These are phyloP conservation scores for Acipenser ruthenus DNA, from an alignment of 2,797 vertebrate genomes.

Conservation along the genomic window DNA sequence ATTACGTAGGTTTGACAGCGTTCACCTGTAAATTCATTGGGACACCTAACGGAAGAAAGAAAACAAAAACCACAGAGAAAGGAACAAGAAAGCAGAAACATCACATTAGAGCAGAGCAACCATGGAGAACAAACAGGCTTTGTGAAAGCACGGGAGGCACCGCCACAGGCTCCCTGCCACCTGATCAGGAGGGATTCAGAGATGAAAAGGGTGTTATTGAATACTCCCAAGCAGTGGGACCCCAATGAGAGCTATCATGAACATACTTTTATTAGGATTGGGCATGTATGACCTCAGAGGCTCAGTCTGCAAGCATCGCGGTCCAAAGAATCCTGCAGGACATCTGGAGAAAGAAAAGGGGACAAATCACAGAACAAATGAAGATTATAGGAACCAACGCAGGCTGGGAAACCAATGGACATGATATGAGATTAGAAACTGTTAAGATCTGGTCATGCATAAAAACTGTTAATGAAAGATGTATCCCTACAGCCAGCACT, in stretches of 20 bases:
- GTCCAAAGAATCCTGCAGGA: constrained; percentile 91
- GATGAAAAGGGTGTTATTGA: constrained; percentile 6
- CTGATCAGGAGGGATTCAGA: constrained; percentile 33
- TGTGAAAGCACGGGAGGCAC: constrained; percentile 40
- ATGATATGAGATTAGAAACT: no score
- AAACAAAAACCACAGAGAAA: constrained; percentile 78
- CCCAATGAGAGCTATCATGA: constrained; percentile 50
- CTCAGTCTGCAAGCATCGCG: constrained; percentile 90
- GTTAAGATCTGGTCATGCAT: no score
- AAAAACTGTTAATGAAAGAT: no score
- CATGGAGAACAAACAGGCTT: constrained; percentile 55
- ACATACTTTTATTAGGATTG: constrained; percentile 97
- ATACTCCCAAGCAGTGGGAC: constrained; percentile 35
- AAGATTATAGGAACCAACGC: constrained; percentile 8
- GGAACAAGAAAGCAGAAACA: constrained; percentile 81
- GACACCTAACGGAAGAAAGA: constrained; percentile 91
- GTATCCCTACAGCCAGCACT: no score
- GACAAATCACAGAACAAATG: constrained; percentile 76
- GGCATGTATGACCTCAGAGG: constrained; percentile 91
- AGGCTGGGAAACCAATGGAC: no score
- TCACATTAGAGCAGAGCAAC: constrained; percentile 67
- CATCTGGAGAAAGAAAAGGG: constrained; percentile 93
- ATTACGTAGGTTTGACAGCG: constrained; percentile 99
- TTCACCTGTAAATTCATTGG: constrained; percentile 99
- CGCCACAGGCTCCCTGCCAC: constrained; percentile 3